These are phyloP conservation scores for Drosophila ustulata DNA, from an alignment of 2,888 invertebrate genomes.

Conservation along the genomic window DNA sequence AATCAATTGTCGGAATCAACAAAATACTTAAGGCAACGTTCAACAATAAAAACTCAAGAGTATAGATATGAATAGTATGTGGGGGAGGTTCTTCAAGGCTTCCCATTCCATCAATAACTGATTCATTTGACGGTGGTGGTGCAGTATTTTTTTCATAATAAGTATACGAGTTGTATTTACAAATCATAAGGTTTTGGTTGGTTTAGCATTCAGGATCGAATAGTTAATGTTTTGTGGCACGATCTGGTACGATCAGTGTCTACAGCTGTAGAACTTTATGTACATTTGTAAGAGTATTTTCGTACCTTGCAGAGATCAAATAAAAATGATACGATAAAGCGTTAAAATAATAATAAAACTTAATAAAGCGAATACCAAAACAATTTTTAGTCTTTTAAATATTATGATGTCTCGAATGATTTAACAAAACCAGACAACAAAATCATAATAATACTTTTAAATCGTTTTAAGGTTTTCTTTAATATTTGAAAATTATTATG, in stretches of 20 bases:
- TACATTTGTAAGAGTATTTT: conserved; percentile 42
- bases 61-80: neutral
- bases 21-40: conserved; percentile 21
- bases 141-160: conserved; percentile 6
- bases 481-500: no score
- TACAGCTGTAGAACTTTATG: conserved; percentile 44
- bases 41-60: conserved; percentile 19
- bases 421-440: neutral
- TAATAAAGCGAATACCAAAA: no score
- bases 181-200: conserved; percentile 39
- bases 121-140: conserved; percentile 24
- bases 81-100: conserved; percentile 1
- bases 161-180: conserved; percentile 14
- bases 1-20: conserved; percentile 27
- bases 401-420: no score
- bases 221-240: conserved; percentile 21
- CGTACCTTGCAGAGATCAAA: conserved; percentile 7
- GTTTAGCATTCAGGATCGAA: conserved; percentile 47
- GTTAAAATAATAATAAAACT: no score
- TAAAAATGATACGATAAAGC: neutral
- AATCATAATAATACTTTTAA: neutral
- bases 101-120: conserved; percentile 34
- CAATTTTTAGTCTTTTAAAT: no score
- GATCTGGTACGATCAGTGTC: conserved; percentile 28
- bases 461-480: no score